Base-by-base conservation (phyloP, 2,113 vertebrate species). In the Vicugna pacos region DNA sequence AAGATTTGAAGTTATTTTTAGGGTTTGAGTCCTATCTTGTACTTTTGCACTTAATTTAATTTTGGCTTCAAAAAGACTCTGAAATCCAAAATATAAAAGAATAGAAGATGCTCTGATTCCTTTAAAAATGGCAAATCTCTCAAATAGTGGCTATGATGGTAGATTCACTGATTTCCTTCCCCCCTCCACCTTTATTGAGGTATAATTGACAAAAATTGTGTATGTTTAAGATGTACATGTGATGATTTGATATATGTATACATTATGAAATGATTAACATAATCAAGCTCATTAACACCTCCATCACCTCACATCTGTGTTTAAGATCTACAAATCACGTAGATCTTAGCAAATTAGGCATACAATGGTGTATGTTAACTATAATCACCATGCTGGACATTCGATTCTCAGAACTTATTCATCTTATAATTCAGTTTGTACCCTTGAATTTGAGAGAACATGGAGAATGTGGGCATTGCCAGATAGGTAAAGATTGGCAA, bases 1-100 rank as follows among this genome's bases (percentile, higher is more conserved):
- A 79, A 67, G n/a, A 32, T 83, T 22, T 73, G 7, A 67, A 81
- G 64, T 82, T 77, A 76, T 91, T 62, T 96, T 76, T 86, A 52
- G 30, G 12, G 20, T 26, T 64, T 96, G 11, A 5, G 15, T 76
- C 30, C n/a, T 91, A 16, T 83, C 22, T 30, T n/a, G 4, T 81
- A 77, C 35, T 82, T 85, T 46, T 15, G 42, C 19, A 84, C 32
- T 80, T 94, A 87, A 38, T 75, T 79, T 9, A 72, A 79, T 0
- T 93, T 87, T 32, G 54, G 58, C 30, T 79, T 90, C 50, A 56
- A 86, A 88, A 79, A 75, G 62, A 38, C 10, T 56, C 26, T 73
- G 32, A 95, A 92, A 69, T n/a, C 11, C 24, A 52, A 62, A 87
- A 81, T 1, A 35, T 46, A 76, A 91, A 75, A 42, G 56, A 73